These are phyloP conservation scores for Nycticryphes semicollaris DNA, from an alignment of 2,113 vertebrate species.

Conservation along the genomic window DNA sequence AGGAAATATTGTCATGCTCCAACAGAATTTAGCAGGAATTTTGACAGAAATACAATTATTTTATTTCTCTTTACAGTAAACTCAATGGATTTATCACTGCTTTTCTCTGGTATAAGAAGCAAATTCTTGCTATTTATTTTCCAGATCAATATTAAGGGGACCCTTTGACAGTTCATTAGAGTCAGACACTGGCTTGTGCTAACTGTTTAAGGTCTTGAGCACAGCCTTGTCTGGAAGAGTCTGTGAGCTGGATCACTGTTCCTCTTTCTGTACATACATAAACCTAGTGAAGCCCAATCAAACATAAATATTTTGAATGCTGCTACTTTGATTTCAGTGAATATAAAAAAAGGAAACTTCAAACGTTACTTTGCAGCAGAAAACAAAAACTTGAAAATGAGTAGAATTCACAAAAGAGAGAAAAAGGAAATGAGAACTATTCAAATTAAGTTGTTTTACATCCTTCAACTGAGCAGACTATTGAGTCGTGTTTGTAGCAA, in stretches of 20 bases:
- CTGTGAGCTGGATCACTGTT: neutral
- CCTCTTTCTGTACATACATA: neutral
- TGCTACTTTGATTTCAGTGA: neutral
- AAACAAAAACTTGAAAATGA: neutral
- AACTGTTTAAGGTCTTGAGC: neutral
- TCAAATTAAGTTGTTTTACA: neutral
- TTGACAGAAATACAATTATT: neutral
- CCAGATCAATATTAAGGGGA: neutral
- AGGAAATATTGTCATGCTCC: neutral
- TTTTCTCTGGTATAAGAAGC: neutral
- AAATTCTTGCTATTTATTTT: neutral
- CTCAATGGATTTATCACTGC: neutral
- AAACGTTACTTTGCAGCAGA: neutral
- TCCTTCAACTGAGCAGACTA: neutral
- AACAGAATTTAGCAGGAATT: neutral
- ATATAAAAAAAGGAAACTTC: neutral
- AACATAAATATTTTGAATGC: neutral
- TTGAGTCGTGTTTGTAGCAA: neutral
- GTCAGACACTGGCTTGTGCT: neutral
- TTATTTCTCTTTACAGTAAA: neutral
- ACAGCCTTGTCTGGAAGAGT: neutral
- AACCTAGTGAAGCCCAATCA: neutral
- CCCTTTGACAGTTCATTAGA: neutral
- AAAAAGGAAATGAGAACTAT: neutral
- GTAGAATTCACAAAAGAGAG: neutral